phyloP scores from a whole-genome alignment of 2,797 vertebrate genomes.

The Sternotherus odoratus region DNA sequence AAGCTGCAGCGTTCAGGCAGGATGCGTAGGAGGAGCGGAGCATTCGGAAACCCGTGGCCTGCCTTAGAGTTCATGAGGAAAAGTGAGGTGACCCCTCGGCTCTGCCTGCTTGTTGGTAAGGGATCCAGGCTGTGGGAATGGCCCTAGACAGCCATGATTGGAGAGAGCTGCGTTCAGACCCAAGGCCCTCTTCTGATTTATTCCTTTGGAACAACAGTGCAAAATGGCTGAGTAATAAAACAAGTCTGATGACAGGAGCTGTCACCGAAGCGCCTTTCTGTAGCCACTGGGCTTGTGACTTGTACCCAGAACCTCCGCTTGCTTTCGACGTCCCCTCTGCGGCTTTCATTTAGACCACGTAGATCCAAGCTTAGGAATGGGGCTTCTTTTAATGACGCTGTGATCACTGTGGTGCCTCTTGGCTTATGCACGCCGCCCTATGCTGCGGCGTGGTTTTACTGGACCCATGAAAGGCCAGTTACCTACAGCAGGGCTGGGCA shows the following conservation, averaged over 20 bases:
- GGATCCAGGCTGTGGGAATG: neutral
- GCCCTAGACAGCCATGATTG: no score
- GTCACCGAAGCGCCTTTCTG: neutral
- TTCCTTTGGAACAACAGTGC: neutral
- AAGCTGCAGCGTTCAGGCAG: neutral
- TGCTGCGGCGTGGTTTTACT: rapidly evolving
- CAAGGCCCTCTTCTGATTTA: constrained; percentile 16
- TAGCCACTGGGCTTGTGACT: rapidly evolving
- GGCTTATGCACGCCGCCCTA: no score
- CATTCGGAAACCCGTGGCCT: neutral
- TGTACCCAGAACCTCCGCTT: rapidly evolving
- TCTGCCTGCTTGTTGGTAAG: neutral
- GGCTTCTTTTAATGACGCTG: neutral
- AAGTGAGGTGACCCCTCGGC: neutral
- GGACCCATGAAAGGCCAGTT: neutral
- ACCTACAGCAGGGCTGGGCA: neutral
- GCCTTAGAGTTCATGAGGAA: neutral
- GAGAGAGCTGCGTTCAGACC: neutral
- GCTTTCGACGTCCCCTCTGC: neutral
- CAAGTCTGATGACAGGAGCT: rapidly evolving
- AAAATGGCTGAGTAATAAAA: neutral
- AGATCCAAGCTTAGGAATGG: neutral
- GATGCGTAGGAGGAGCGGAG: constrained; percentile 40
- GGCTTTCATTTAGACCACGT: neutral
- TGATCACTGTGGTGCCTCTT: no score